phyloP scores from a whole-genome alignment of 2,113 vertebrate genomes.

The Clarias batrachus region DNA sequence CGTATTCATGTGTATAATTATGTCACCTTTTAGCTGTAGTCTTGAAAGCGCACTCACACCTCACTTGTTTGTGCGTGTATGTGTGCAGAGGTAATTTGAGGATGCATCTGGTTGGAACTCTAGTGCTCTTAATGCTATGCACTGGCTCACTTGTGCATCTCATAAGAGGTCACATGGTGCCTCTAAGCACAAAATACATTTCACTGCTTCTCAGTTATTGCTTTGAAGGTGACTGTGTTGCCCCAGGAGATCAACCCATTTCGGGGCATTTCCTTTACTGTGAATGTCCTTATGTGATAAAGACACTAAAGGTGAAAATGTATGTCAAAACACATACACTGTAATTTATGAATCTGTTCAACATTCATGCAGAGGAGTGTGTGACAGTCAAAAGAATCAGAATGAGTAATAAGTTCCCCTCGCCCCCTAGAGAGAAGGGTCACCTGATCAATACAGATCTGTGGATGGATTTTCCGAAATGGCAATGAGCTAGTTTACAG shows the following conservation, averaged over 20 bases:
- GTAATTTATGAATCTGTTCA: neutral
- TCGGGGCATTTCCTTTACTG: neutral
- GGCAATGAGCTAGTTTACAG: neutral
- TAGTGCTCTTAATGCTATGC: conserved; percentile 28
- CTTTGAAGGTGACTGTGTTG: neutral
- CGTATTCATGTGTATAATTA: neutral
- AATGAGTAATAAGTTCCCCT: neutral
- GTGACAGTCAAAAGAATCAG: neutral
- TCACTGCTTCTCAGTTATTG: neutral
- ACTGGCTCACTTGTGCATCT: conserved; percentile 15
- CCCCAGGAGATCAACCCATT: neutral
- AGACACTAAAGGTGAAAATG: neutral
- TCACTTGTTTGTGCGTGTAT: conserved; percentile 11
- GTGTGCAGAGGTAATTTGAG: conserved; percentile 31
- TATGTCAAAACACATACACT: neutral
- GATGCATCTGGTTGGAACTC: conserved; percentile 33
- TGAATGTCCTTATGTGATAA: neutral
- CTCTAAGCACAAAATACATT: neutral
- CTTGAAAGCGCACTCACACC: neutral
- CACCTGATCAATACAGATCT: neutral
- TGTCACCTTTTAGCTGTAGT: neutral
- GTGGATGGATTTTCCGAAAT: neutral
- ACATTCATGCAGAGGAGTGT: neutral
- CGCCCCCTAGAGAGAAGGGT: neutral
- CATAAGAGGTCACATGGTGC: conserved; percentile 6